phyloP scores from a whole-genome alignment of 2,888 invertebrate genomes.

The Platycheirus albimanus region DNA sequence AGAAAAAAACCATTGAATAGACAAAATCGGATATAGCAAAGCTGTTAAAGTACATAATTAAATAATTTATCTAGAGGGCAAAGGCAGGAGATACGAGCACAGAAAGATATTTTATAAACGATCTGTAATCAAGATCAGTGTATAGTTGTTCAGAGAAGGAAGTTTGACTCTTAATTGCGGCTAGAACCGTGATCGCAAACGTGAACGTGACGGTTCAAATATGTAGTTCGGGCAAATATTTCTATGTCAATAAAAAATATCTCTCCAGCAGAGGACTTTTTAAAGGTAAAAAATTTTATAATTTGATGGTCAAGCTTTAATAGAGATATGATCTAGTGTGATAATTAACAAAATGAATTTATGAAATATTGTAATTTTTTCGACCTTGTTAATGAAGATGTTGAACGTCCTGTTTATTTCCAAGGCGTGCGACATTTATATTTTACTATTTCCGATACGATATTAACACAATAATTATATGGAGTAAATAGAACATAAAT shows the following conservation, averaged over 20 bases:
- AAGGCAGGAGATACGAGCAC: too few relatives aligned
- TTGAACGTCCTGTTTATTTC: too few relatives aligned
- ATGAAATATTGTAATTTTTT: background rate
- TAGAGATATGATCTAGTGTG: background rate
- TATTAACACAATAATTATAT: too few relatives aligned
- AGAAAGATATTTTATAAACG: background rate
- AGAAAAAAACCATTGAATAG: constrained; percentile 38
- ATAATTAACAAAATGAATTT: background rate
- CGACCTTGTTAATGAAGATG: background rate
- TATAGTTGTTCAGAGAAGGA: background rate
- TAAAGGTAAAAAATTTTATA: constrained; percentile 23
- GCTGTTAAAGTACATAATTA: background rate
- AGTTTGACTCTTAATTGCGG: background rate
- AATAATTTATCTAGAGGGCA: constrained; percentile 23
- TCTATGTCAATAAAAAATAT: constrained; percentile 15
- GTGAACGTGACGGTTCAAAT: constrained; percentile 3
- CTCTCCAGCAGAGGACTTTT: constrained; percentile 1
- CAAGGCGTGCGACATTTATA: too few relatives aligned
- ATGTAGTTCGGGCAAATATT: constrained; percentile 7
- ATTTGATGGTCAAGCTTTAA: background rate
- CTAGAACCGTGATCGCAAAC: background rate
- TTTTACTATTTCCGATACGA: too few relatives aligned
- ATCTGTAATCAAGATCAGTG: constrained; percentile 5
- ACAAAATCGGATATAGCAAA: too few relatives aligned
- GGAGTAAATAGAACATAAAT: too few relatives aligned